Evolutionary conservation across 2,113 vertebrate genomes (phyloP), one percentile per base, ranked within the genome.

Genomic region (Eretmodus cyanostictus): DNA sequence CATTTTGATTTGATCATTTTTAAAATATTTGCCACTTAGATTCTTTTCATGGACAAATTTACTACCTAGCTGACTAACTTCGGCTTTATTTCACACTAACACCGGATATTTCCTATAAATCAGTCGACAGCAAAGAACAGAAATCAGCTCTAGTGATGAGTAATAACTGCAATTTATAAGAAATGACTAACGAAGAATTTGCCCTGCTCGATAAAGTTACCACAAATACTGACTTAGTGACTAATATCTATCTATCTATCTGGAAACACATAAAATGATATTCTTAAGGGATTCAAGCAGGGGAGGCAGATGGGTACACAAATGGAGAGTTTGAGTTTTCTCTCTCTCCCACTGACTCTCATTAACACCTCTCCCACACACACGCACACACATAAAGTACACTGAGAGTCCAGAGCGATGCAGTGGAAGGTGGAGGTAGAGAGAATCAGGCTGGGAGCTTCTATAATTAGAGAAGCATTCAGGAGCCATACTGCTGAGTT

Each of bases 391-490:
- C 29, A 80, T 8, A 19, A 9, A 31, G 68, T 31, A 49, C 73
- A 38, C 10, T 2, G 59, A 82, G 83, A 68, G 89, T 84, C 83
- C 82, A 45, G 63, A 76, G 90, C 5, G 14, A 81, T 76, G 55
- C 86, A 76, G 51, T 85, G 61, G 81, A 84, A 88, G 82, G 89
- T 90, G 89, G 86, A 90, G 89, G 81, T 81, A 63, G 31, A 91
- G 73, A 38, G 90, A 89, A 80, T 86, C 66, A 29, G 76, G 84
- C 87, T 86, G 89, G 73, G 79, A 89, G 91, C 54, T 83, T 80
- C 93, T 95, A 94, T 94, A 96, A 95, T 95, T 95, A 96, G 94
- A 95, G 90, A 54, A 51, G 89, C 31, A 6, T 89, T 92, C 86
- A 90, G 83, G 88, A 88, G 89, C 85, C 80, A 55, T 29, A 84